Evolutionary conservation across 2,113 vertebrate genomes (phyloP).

Genomic region (Psittacara wagleri): DNA sequence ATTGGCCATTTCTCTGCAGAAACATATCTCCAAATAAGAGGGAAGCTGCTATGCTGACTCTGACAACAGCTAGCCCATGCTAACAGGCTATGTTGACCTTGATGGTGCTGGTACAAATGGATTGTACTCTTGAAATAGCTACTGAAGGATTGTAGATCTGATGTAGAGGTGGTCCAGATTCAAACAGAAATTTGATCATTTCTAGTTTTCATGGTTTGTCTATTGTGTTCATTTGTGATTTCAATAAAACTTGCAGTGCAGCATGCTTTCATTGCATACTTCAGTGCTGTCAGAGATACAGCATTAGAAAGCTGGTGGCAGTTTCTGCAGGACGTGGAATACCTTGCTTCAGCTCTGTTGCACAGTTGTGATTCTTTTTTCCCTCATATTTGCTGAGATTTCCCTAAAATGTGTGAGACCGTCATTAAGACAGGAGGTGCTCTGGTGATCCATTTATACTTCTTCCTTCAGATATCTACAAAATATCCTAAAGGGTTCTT

Average conservation of each 20-base stretch:
- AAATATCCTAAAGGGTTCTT: neutral
- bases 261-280: fast-evolving
- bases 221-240: neutral
- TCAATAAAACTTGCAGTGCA: fast-evolving
- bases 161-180: neutral
- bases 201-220: neutral
- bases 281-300: neutral
- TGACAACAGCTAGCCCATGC: neutral
- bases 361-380: neutral
- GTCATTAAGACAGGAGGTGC: neutral
- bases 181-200: neutral
- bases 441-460: neutral
- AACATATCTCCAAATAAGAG: neutral
- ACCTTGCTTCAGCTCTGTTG: neutral
- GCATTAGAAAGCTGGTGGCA: neutral
- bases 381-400: neutral
- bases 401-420: fast-evolving
- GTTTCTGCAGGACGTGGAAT: neutral
- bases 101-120: neutral
- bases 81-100: neutral
- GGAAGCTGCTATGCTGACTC: neutral
- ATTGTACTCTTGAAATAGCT: neutral
- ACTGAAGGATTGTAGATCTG: neutral
- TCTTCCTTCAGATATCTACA: neutral
- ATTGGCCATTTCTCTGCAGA: neutral